Base-by-base conservation (phyloP, 2,113 vertebrate species). In the Urocynchramus pylzowi region DNA sequence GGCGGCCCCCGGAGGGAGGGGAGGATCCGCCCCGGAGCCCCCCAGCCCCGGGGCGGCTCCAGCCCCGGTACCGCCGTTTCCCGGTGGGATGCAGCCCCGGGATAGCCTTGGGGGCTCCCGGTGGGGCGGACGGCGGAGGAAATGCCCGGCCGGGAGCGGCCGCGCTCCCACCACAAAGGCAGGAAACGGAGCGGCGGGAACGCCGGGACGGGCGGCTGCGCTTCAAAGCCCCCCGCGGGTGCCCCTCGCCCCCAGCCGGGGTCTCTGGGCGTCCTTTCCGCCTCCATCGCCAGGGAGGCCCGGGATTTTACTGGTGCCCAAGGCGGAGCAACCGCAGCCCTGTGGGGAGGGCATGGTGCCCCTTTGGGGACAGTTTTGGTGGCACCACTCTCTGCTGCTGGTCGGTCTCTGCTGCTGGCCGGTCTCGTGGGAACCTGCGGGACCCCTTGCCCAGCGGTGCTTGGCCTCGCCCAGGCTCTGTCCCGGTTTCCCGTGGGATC, bases 111-210 rank as follows among this genome's bases (percentile, higher is more conserved):
- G 59, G 45, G 84, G 54, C 44, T 69, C 65, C 64, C 50, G 16
- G 74, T 44, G 71, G 79, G 41, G 70, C 52, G 4, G 64, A 14
- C 14, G 56, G 82, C n/a, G 61, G 59, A 92, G 95, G 95, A 95
- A 94, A 47, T 49, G 68, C 47, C 79, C 54, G 45, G 30, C 53
- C 92, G 53, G 92, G 87, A 94, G 78, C 87, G 74, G 87, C 92
- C 67, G 70, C 41, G 50, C 61, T 89, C 64, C 85, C 77, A 35
- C 87, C 90, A 96, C 95, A 96, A 96, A 96, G 95, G 90, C 93
- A 96, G 95, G 95, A 96, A 96, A 47, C 95, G 45, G 37, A 90
- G 95, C 90, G 64, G 90, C 90, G 90, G 92, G 87, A 87, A 90
- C 7, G 86, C 37, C 41, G 64, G 76, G 16, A 21, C 67, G 27